A percentile compares a stretch with the other conserved stretches of the same genome.
phyloP scores from a whole-genome alignment of 2,113 vertebrate genomes.

The Tragelaphus scriptus region DNA sequence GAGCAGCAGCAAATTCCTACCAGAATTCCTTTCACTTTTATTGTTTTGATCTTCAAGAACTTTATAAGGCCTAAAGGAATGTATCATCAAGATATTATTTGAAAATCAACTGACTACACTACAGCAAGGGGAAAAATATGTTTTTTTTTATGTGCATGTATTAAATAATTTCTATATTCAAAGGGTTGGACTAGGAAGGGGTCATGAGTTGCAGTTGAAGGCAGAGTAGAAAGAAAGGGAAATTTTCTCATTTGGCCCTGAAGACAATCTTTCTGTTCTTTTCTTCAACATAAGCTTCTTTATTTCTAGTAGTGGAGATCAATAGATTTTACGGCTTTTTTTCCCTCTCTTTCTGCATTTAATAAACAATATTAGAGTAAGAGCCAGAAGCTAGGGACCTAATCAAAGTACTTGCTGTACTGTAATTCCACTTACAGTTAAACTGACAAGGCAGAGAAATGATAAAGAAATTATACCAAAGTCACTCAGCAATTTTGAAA shows the following conservation, averaged over 20 bases:
- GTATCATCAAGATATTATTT: not conserved
- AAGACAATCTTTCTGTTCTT: not conserved
- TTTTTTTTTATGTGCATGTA: not conserved
- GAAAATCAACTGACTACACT: not conserved
- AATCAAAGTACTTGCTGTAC: not conserved
- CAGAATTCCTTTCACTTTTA: not conserved
- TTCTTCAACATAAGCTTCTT: not conserved
- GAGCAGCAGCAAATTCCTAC: not conserved
- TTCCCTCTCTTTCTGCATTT: not conserved
- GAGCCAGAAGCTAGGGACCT: not conserved
- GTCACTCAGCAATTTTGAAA: not conserved
- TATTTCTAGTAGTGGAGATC: not conserved
- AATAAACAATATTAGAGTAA: not conserved
- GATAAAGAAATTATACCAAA: not conserved
- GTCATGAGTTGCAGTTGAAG: not conserved
- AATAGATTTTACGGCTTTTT: not conserved
- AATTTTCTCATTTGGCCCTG: not conserved
- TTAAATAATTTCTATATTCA: not conserved
- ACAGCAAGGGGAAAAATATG: not conserved
- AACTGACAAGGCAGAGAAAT: not conserved
- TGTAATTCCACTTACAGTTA: not conserved
- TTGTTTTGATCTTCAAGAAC: not conserved
- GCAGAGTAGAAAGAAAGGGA: not conserved
- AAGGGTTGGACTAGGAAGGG: not conserved
- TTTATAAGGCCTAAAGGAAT: not conserved